Conservation (phyloP, 2,113 vertebrate species). For the Laterallus jamaicensis region DNA sequence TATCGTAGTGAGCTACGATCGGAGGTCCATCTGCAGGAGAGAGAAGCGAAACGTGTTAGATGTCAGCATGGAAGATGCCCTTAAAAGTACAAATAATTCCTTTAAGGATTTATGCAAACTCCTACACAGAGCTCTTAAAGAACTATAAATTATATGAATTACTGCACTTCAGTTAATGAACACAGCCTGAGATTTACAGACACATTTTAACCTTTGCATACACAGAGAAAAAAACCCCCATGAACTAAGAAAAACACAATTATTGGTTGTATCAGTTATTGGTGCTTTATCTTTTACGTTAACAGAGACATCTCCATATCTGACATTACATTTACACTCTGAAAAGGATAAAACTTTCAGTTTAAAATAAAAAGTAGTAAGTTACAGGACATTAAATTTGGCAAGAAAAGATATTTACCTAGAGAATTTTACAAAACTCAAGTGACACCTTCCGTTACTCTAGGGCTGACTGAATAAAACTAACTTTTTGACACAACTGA, state of each 20-base stretch:
- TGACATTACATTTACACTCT: conserved; percentile 27
- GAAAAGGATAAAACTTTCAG: conserved; percentile 13
- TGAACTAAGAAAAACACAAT: not conserved
- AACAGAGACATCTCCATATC: not conserved
- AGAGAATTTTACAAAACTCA: not conserved
- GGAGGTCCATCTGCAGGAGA: conserved; percentile 91
- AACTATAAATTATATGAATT: not conserved
- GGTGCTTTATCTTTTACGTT: not conserved
- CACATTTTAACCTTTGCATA: conserved; percentile 28
- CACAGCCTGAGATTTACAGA: conserved; percentile 21
- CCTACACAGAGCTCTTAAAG: not conserved
- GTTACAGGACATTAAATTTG: not conserved
- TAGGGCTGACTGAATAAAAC: not conserved
- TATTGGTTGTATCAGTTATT: not conserved
- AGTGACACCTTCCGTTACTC: not conserved
- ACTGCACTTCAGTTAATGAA: conserved; percentile 13
- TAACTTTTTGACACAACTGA: not conserved
- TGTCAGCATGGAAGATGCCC: conserved; percentile 7
- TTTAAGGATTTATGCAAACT: not conserved
- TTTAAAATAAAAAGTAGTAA: not conserved
- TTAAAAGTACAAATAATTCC: conserved; percentile 3
- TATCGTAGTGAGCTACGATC: conserved; percentile 91
- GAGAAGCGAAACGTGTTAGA: conserved; percentile 73
- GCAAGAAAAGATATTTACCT: not conserved
- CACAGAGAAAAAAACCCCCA: conserved; percentile 20